A percentile compares a stretch with the other conserved stretches of the same genome.
Conservation (phyloP, 2,888 invertebrate genomes). For the Papilio demoleus region DNA sequence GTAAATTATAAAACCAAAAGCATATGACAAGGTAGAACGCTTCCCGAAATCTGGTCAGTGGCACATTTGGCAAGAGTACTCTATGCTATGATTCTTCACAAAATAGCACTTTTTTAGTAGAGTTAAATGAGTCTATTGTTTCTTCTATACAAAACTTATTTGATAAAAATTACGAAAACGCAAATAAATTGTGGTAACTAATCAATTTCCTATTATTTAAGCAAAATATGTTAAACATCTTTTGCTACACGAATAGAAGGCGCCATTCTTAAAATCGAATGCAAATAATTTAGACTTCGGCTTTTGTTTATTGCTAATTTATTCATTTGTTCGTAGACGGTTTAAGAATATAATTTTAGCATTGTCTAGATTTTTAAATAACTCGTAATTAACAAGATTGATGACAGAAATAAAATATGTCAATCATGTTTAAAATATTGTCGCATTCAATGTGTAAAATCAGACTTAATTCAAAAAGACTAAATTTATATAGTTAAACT, state of each 20-base stretch:
- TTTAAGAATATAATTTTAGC: slow-evolving; percentile 12
- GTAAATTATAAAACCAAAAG: too few species aligned
- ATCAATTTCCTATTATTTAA: not conserved
- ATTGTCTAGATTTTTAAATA: slow-evolving; percentile 17
- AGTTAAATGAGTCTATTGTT: too few species aligned
- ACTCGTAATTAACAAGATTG: slow-evolving; percentile 18
- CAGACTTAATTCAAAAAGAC: not conserved
- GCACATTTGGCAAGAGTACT: too few species aligned
- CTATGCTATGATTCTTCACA: too few species aligned
- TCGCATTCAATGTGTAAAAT: not conserved
- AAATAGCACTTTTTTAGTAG: too few species aligned
- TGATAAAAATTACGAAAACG: too few species aligned
- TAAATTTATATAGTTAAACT: not conserved
- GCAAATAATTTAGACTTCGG: slow-evolving; percentile 15
- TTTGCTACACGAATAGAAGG: not conserved
- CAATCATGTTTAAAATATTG: not conserved
- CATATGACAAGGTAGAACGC: too few species aligned
- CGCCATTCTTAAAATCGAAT: slow-evolving; percentile 30
- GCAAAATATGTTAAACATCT: not conserved
- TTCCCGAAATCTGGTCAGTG: too few species aligned
- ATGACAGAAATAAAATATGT: not conserved
- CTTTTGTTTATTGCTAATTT: slow-evolving; percentile 35
- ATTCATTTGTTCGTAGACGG: slow-evolving; percentile 18
- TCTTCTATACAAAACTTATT: too few species aligned
- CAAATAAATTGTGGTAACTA: too few species aligned